Base-by-base conservation (phyloP, 2,797 vertebrate genomes). In the Thaleichthys pacificus region DNA sequence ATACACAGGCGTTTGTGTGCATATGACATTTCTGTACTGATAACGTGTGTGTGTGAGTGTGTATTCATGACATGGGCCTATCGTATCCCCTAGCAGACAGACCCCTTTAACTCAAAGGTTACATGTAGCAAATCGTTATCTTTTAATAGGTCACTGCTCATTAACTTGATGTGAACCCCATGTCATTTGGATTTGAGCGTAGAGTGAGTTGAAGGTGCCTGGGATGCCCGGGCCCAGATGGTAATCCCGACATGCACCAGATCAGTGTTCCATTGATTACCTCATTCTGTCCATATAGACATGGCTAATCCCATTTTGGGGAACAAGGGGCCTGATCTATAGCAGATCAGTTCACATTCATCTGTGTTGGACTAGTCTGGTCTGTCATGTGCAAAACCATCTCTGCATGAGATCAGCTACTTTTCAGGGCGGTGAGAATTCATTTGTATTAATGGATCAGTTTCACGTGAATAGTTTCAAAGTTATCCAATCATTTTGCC, bases 291-390 rank as follows among this genome's bases (percentile, higher is more conserved):
- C 77, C 79, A 81, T 82, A 57, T 78, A 75, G 85, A 81, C 61
- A 35, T 54, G 4, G 5, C 78, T 87, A 87, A 88, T 91, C 89
- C 85, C 82, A 83, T 88, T 88, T 81, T 80, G 82, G 76, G 77
- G 77, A 79, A 87, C 85, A 89, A n/a, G 83, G 77, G 86, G 79
- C 78, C 77, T 78, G 84, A 87, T 88, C 82, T 86, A 80, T 77
- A 65, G 82, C 77, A 89, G 81, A 84, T 82, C 84, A 83, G 85
- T 90, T 84, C 84, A 83, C 84, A 80, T 83, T 81, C 78, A 81
- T 86, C 85, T 80, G 76, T 84, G 84, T 77, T 81, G 76, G 84
- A 85, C 75, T 81, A 86, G 80, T 80, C 78, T 89, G 84, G 82
- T 80, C 66, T 81, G 80, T 76, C 26, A 69, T 77, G 76, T 66